Percentiles rank a stretch among this genome's conserved stretches.
phyloP scores from a whole-genome alignment of 2,113 vertebrate species.

The Xenopus tropicalis region UCB_Xtro_10.0 CM004449.2:22730501-22731000 shows the following conservation, averaged over 20 bases:
- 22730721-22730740: not conserved
- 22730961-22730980: constrained; percentile 38
- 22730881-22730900: constrained; percentile 23
- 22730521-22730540: too few relatives aligned
- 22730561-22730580: too few relatives aligned
- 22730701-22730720: too few relatives aligned
- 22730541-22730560: too few relatives aligned
- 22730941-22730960: constrained; percentile 38
- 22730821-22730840: constrained; percentile 14
- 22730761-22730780: not conserved
- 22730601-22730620: too few relatives aligned
- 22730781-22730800: constrained; percentile 8
- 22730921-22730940: constrained; percentile 26
- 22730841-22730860: constrained; percentile 27
- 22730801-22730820: constrained; percentile 6
- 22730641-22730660: not conserved
- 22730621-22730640: too few relatives aligned
- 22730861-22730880: constrained; percentile 15
- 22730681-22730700: not conserved
- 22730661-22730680: not conserved
- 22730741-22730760: not conserved
- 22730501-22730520: too few relatives aligned
- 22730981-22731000: constrained; percentile 23
- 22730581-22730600: too few relatives aligned
- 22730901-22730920: constrained; percentile 20